Percentiles rank a stretch among this genome's conserved stretches.
Evolutionary conservation across 1,140 invertebrate genomes (phyloP).

Genomic region (Eupristina koningsbergeri): DNA sequence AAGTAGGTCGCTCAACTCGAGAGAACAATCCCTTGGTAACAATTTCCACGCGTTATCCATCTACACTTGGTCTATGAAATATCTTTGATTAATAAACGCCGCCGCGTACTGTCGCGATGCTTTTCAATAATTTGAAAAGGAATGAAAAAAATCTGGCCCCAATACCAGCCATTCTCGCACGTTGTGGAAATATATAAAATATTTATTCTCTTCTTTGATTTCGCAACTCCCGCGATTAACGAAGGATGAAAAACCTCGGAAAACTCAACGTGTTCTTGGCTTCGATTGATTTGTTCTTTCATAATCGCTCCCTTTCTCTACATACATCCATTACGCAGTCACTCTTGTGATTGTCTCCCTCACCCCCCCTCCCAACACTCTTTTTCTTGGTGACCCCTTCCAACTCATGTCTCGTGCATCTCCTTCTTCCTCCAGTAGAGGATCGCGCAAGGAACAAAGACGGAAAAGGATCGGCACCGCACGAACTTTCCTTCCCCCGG

Average conservation of each 20-base stretch:
- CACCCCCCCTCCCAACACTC: not conserved
- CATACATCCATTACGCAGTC: slow-evolving; percentile 3
- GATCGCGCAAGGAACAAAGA: slow-evolving; percentile 30
- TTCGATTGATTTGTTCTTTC: slow-evolving; percentile 51
- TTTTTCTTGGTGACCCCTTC: not conserved
- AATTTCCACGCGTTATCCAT: slow-evolving; percentile 24
- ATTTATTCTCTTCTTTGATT: not conserved
- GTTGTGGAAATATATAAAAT: not conserved
- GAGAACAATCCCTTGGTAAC: not conserved
- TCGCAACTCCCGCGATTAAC: not conserved
- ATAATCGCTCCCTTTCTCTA: slow-evolving; percentile 47
- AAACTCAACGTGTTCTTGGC: slow-evolving; percentile 24
- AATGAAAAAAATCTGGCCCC: not conserved
- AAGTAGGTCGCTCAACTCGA: slow-evolving; percentile 17
- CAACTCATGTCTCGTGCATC: not conserved
- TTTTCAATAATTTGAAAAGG: not conserved
- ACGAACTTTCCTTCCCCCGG: slow-evolving; percentile 31
- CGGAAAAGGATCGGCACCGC: slow-evolving; percentile 41
- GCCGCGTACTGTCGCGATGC: not conserved
- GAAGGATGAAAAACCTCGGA: slow-evolving; percentile 5
- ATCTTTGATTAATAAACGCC: slow-evolving; percentile 23
- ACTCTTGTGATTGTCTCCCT: not conserved
- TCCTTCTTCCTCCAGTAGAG: not conserved
- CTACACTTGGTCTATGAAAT: not conserved
- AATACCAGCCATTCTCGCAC: not conserved